Base-by-base conservation (phyloP, 2,113 vertebrate species). In the Penelope pileata region DNA sequence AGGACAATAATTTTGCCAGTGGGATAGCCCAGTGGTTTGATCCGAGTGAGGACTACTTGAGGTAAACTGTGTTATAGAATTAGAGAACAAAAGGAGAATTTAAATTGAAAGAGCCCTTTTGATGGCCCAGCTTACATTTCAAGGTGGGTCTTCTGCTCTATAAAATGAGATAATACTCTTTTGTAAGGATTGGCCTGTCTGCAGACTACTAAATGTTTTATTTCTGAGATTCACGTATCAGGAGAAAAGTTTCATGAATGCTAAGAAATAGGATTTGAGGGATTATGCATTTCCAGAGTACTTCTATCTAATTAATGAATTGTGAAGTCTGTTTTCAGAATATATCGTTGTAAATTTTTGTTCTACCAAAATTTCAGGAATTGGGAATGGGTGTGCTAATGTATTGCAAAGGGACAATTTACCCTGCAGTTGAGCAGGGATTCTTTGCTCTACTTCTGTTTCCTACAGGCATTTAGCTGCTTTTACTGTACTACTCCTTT, bases 391-490 rank as follows among this genome's bases (percentile, higher is more conserved):
- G 5, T 43, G 8, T 80, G 16, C 50, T 67, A 32, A 38, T 38
- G 4, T 34, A 47, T 27, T 50, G 11, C 48, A 47, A 59, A 87
- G 19, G 47, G 21, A 5, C 27, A 42, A 9, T 54, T 85, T 63
- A 18, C 38, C 23, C 10, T 63, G 62, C n/a, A 24, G 16, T 82
- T 83, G 40, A 19, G 12, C 54, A 38, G 51, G 10, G 17, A n/a
- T 66, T 74, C 36, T 77, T 85, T 77, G 53, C 24, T 93, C n/a
- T 83, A 50, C 50, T 77, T 91, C 50, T 90, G 63, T 94, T 63
- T 95, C 53, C 59, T 63, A 18, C 72, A 80, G 81, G 70, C 59
- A 81, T 93, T 95, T 93, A 91, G 23, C 63, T 91, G 42, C 47
- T 85, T 85, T 83, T 86, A 48, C 36, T 85, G 54, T 73, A 27